Base-by-base conservation (phyloP, 2,113 vertebrate genomes). In the Pterophyllum scalare region DNA sequence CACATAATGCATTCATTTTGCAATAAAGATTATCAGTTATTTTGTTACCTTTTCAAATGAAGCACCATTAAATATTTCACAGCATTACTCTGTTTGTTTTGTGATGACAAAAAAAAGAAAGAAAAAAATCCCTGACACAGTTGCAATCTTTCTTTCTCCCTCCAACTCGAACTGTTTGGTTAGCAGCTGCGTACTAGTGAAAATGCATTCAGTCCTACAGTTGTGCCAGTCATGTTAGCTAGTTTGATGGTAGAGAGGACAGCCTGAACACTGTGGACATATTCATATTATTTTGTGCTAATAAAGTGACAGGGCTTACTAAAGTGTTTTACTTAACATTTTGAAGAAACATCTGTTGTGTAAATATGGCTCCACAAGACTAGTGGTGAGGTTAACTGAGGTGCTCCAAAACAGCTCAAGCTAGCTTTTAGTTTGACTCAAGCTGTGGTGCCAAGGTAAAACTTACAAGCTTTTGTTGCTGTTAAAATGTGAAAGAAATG, bases 221-320 rank as follows among this genome's bases (percentile, higher is more conserved):
- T 52, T 52, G 65, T 72, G 20, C 20, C 43, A 52, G 26, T 20
- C 43, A 52, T 0, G 1, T 52, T 72, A 52, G 26, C 17, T 52
- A 52, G 17, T 72, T 52, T 72, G 43, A 52, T 11, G 0, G 65
- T 31, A 52, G 26, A 31, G 26, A 52, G 17, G 17, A 72, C 15
- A 19, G 49, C 49, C 65, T 54, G 19, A n/a, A 54, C 19, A n/a
- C 20, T n/a, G 20, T n/a, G 9, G 9, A n/a, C 20, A 28, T 72
- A 72, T 31, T 72, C 43, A 72, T 72, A 72, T 72, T 31, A 72
- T 72, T 52, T 72, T 52, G 65, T 72, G 65, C 65, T 31, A 72
- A 31, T 31, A 24, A 52, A 52, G 43, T 72, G 17, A 52, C 52
- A 72, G 31, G 43, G 46, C 7, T 22, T 22, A 56, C 17, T 24